Conservation (phyloP, 2,888 invertebrate species). For the Apotomis turbidana region DNA sequence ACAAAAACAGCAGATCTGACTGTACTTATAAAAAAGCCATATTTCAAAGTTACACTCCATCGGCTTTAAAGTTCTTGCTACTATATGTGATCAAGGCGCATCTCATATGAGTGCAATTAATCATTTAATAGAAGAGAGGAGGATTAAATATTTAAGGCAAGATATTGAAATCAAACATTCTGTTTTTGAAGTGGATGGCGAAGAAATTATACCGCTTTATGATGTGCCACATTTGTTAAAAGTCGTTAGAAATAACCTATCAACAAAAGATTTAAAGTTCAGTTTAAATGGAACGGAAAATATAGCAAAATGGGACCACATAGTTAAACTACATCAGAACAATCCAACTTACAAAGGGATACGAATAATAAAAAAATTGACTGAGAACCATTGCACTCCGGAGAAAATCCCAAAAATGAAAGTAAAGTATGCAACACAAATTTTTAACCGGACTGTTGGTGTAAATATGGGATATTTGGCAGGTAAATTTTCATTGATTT, state of each 20-base stretch:
- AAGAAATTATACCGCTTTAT: background rate
- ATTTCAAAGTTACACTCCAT: too few species aligned
- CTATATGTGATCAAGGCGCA: too few species aligned
- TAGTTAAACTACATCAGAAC: constrained; percentile 41
- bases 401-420: constrained; percentile 48
- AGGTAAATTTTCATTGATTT: constrained; percentile 42
- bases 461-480: constrained; percentile 49
- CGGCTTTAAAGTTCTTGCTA: too few species aligned
- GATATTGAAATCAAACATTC: too few species aligned
- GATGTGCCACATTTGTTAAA: background rate
- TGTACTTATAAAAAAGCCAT: too few species aligned
- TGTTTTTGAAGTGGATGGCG: background rate
- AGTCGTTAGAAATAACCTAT: background rate
- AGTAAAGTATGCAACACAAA: constrained; percentile 48
- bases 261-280: constrained; percentile 43
- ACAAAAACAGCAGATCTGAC: too few species aligned
- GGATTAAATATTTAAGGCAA: too few species aligned
- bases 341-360: constrained; percentile 47
- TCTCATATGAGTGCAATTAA: too few species aligned
- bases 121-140: too few species aligned
- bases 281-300: constrained; percentile 26
- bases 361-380: constrained; percentile 47
- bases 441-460: constrained; percentile 51
- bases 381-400: constrained; percentile 45
- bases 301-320: constrained; percentile 50